Base-by-base conservation (phyloP, 2,797 vertebrate species). In the Centroberyx gerrardi region DNA sequence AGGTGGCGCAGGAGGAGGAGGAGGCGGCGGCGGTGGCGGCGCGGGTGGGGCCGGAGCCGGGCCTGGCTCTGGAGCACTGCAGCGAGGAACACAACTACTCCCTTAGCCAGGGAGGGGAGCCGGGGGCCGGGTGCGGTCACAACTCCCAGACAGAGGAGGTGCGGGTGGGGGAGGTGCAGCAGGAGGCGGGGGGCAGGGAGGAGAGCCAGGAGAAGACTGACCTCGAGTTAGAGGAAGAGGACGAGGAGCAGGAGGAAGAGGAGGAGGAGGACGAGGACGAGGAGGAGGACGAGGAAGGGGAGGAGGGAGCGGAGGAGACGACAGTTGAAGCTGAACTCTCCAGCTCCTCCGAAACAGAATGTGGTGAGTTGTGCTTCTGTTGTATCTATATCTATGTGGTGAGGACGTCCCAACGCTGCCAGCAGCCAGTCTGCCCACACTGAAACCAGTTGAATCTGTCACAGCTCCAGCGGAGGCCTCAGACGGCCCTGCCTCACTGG, bases 51-150 rank as follows among this genome's bases (percentile, higher is more conserved):
- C 58, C 22, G 22, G 22, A 22, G 2, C 53, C 83, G 0, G 76
- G 88, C 42, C 54, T 90, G 62, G 75, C 75, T 44, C 59, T 91
- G 70, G 94, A 95, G 87, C 92, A 90, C 78, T 92, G 92, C 91
- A 93, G 85, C 9, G 91, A 94, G 83, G 94, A 95, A 74, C 94
- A 95, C 89, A 95, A 95, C 90, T 95, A 95, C 79, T 95, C 94
- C 65, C 82, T 95, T 53, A 76, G 88, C 74, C 87, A 93, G 80
- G 93, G 87, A 3, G 94, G 79, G 2, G 90, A 88, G 12, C 70
- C 59, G 51, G 85, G 68, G 14, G 44, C 76, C 0, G 86, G 67
- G 18, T 62, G 76, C 0, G 28, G 33, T 7, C 84, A 81, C 18
- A 60, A 22, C 71, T 44, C 88, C 28, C 77, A 51, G 38, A 29